Evolutionary conservation across 2,797 vertebrate species (phyloP).

Genomic region (Ispidina picta): DNA sequence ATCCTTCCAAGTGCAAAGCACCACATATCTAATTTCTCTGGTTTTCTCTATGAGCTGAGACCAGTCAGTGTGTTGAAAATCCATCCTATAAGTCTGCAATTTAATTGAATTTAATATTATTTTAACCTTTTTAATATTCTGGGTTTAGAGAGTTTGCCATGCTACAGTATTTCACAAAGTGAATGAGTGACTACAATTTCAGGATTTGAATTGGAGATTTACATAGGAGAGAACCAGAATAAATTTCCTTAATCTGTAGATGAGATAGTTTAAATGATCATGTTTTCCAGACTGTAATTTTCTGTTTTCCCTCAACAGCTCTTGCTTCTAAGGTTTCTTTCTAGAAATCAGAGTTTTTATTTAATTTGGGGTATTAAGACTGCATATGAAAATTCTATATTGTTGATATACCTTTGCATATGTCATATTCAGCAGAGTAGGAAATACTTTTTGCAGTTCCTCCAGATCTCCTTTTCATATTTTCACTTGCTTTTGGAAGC

Average conservation of each 20-base stretch:
- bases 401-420: not conserved
- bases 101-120: conserved; percentile 37
- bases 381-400: not conserved
- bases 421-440: not conserved
- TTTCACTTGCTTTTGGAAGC: not conserved
- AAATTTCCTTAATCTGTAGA: conserved; percentile 10
- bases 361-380: not conserved
- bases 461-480: not conserved
- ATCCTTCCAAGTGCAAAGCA: not conserved
- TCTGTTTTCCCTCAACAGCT: not conserved
- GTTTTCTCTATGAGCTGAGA: not conserved
- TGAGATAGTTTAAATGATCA: conserved; percentile 17
- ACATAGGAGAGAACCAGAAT: conserved; percentile 34
- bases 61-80: not conserved
- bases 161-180: conserved; percentile 40
- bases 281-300: not conserved
- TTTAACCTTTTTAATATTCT: conserved; percentile 71
- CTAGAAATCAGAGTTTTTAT: not conserved
- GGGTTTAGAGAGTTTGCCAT: conserved; percentile 37
- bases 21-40: not conserved
- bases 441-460: not conserved
- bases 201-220: conserved; percentile 31
- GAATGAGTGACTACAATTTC: not conserved
- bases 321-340: not conserved
- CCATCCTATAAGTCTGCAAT: conserved; percentile 41